Base-by-base conservation (phyloP, 2,797 vertebrate genomes). In the Mormyrus hasselquistii region DNA sequence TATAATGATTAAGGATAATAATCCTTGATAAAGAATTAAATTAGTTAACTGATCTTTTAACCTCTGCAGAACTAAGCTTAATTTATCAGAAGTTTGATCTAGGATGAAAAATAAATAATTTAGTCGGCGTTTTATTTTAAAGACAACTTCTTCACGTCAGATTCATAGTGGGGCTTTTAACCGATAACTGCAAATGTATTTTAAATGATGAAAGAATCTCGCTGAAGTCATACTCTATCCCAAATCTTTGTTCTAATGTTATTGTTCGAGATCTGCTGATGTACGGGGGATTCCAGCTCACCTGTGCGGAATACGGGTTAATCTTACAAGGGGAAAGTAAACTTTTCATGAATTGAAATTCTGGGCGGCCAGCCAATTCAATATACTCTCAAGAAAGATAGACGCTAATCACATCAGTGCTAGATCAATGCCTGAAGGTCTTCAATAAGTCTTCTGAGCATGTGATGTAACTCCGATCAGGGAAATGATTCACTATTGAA, bases 361-460 rank as follows among this genome's bases (percentile, higher is more conserved):
- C 84, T 9, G 65, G 88, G 84, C 62, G n/a, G 16, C 9, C 47
- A 29, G 84, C 83, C 62, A 89, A 79, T 89, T 87, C 84, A 89
- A 87, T 89, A 89, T 79, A 3, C 86, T n/a, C 59, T 52, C 34
- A 14, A n/a, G 88, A 65, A 87, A 86, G 85, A 89, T 41, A 65
- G 84, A 86, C 62, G 19, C 84, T 87, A 87, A 89, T 89, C 88
- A 76, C 84, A 79, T 89, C 88, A 87, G 88, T 47, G 83, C 47
- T 73, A 41, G 86, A 87, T 86, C 62, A 79, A 55, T 41, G 88
- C 62, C 50, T 25, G 47, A 9, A 88, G 88, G 76, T 5, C 76
- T 88, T 41, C 76, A 57, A n/a, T 44, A 25, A 44, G 25, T 50
- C 41, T 47, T 53, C 57, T 6, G 25, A 76, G 44, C 88, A 50